A percentile compares a stretch with the other conserved stretches of the same genome.
phyloP scores from a whole-genome alignment of 2,797 vertebrate species.

The Momotus momota region DNA sequence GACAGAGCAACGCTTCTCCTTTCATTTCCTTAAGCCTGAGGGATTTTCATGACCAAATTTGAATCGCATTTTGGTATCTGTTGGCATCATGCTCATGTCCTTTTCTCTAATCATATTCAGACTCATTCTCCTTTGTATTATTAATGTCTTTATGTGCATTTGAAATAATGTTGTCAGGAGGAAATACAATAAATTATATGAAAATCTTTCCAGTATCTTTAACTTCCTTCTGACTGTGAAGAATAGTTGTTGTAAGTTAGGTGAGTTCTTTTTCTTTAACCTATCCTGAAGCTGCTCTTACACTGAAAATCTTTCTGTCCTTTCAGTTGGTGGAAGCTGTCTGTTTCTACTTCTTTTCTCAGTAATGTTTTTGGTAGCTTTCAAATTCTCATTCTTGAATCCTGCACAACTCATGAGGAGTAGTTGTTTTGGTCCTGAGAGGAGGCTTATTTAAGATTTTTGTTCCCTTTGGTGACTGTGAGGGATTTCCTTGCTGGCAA shows the following conservation, averaged over 20 bases:
- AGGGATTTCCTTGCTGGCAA: not conserved
- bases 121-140: not conserved
- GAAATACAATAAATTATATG: not conserved
- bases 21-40: not conserved
- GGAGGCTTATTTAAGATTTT: not conserved
- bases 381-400: not conserved
- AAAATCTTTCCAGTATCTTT: not conserved
- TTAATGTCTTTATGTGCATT: not conserved
- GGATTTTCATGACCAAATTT: not conserved
- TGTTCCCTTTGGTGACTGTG: not conserved
- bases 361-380: not conserved
- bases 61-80: not conserved
- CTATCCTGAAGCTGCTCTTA: not conserved
- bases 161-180: not conserved
- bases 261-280: not conserved
- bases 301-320: not conserved
- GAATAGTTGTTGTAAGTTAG: not conserved
- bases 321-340: not conserved
- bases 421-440: not conserved
- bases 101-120: not conserved
- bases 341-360: not conserved
- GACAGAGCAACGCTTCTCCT: not conserved
- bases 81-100: not conserved
- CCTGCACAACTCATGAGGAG: not conserved
- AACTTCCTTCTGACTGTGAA: not conserved